Evolutionary conservation across 2,797 vertebrate species (phyloP), one percentile per base, ranked within the genome.

Genomic region (Distichodus sexfasciatus): DNA sequence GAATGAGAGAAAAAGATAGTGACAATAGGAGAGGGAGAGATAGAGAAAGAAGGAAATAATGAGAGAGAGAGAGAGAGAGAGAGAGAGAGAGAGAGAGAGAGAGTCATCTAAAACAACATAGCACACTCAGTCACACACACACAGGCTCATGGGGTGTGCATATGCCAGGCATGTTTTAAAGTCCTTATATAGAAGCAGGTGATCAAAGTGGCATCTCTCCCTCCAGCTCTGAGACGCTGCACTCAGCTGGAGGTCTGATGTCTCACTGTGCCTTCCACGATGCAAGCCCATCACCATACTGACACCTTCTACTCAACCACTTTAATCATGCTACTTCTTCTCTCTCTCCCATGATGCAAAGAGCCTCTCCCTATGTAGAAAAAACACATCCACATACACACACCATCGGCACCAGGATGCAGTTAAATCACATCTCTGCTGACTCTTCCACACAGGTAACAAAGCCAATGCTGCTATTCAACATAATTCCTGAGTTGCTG

Each of bases 271-370:
- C 40, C 54, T 26, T 26, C 36, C 40, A 24, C 40, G 66, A 59
- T 5, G 67, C 47, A 57, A 53, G 15, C 28, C 40, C 9, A 38
- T 29, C 19, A 23, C 28, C 33, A 57, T 47, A 17, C 31, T 54
- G 62, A 47, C 50, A 21, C 60, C 15, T 8, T 58, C 54, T 4
- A 7, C 21, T 58, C 54, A 40, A 15, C 19, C 54, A n/a, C 31
- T 47, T 35, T 55, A 46, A 47, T 71, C 19, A 68, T 26, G 1
- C n/a, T 15, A 4, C 35, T 51, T 33, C 26, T 35, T 40, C n/a
- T 58, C n/a, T 60, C 31, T 17, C 14, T 38, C 9, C 1, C 68
- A 46, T 46, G 36, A 62, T 53, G n/a, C 31, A 61, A 71, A 51
- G 24, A 28, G 41, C 26, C 46, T n/a, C 29, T 40, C 12, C 7